Percentiles rank a stretch among this genome's conserved stretches.
phyloP scores from a whole-genome alignment of 1,140 invertebrate species.

The Pygmarrhopalites habei region DNA sequence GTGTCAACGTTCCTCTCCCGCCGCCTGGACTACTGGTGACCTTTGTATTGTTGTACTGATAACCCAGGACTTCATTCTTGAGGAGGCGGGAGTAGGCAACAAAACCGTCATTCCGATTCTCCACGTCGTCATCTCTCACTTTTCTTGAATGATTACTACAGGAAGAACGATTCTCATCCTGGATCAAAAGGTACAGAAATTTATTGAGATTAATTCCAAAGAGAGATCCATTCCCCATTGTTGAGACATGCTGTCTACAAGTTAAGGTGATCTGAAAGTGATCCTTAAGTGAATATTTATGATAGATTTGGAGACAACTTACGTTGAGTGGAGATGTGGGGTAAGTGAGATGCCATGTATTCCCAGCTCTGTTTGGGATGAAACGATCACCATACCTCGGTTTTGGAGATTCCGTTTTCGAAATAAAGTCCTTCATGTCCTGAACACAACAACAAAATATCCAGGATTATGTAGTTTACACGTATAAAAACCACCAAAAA shows the following conservation, averaged over 20 bases:
- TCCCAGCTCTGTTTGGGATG: conserved; percentile 79
- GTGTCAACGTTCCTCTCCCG: conserved; percentile 53
- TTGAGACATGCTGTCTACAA: background rate
- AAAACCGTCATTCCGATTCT: conserved; percentile 61
- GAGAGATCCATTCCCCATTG: background rate
- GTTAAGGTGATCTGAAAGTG: background rate
- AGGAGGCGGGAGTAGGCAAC: conserved; percentile 84
- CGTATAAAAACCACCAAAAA: too few species aligned
- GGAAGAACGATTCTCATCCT: conserved; percentile 2
- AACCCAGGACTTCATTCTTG: conserved; percentile 86
- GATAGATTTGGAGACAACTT: conserved; percentile 50
- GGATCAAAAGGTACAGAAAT: background rate
- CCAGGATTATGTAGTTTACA: too few species aligned
- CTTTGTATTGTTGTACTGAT: conserved; percentile 77
- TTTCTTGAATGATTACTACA: conserved; percentile 48
- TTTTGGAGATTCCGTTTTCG: too few species aligned
- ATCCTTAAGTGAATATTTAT: background rate
- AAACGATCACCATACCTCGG: conserved; percentile 62
- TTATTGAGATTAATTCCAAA: too few species aligned
- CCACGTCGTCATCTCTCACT: conserved; percentile 61
- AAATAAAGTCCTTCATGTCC: too few species aligned
- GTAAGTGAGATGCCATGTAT: conserved; percentile 89
- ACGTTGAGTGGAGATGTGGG: conserved; percentile 50
- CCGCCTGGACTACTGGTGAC: conserved; percentile 67
- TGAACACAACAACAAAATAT: too few species aligned